Evolutionary conservation across 2,888 invertebrate species (phyloP), one percentile per base, ranked within the genome.

Genomic region (Drosophila cracens): DNA sequence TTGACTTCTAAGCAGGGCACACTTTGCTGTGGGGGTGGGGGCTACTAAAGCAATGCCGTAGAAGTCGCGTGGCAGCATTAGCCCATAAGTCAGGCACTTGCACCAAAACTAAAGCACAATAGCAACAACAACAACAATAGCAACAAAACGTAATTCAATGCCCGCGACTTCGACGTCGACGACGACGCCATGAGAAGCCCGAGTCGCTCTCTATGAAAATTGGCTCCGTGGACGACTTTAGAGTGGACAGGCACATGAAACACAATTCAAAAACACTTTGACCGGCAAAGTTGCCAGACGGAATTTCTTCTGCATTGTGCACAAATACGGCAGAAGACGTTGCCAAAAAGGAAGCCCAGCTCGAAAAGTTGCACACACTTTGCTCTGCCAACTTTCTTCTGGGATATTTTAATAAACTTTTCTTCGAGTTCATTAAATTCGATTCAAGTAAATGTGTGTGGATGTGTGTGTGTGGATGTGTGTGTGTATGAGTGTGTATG

Each of bases 201-300:
- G 70, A 69, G 67, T 56, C 76, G 73, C 75, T 87, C 84, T 80
- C 86, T 77, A 83, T 75, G 73, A 83, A 89, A 89, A 89, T 88
- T 86, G 87, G 88, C 85, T 77, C 58, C 81, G 76, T 57, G 77
- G 74, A 75, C 71, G 82, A 90, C 74, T 84, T 87, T 85, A 90
- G 87, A 87, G 89, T 87, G 91, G 91, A 90, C 88, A 85, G 73
- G 82, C 80, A 85, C 87, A 82, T 85, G 89, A 84, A 91, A 89
- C 87, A 81, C 85, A 85, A 91, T 87, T 92, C 92, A 91, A 90
- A 91, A 91, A 91, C 89, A 91, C 90, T 91, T 91, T 87, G 92
- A 86, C 91, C 91, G 91, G 91, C 92, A 91, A 90, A 91, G 91
- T 90, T 87, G 85, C 86, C 85, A 91, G 91, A 91, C 91, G 90